Evolutionary conservation across 2,888 invertebrate genomes (phyloP).

Genomic region (Diarsia brunnea): DNA sequence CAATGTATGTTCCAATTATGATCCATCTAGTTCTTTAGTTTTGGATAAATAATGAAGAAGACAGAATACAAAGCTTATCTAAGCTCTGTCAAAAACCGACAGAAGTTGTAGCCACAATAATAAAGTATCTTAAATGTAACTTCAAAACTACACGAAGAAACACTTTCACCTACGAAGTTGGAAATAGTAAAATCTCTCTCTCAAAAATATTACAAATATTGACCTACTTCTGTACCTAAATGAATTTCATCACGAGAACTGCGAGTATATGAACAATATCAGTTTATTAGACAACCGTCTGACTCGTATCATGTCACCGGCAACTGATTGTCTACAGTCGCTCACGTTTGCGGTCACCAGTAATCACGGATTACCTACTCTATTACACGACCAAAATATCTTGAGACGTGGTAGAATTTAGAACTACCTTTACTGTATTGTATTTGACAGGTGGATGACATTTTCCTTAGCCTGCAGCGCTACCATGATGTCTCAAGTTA

Average conservation of each 20-base stretch:
- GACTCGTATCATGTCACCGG: constrained; percentile 69
- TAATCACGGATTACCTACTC: constrained; percentile 67
- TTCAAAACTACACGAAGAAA: background rate
- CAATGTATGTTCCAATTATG: background rate
- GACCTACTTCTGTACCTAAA: background rate
- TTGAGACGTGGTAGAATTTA: background rate
- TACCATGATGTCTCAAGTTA: background rate
- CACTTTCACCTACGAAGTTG: background rate
- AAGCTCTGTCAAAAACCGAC: too few species aligned
- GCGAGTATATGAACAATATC: constrained; percentile 27
- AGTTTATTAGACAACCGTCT: constrained; percentile 52
- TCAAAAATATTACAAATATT: background rate
- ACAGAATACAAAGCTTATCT: background rate
- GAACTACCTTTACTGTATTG: background rate
- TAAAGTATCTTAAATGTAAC: background rate
- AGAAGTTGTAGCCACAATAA: background rate
- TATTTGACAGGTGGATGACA: constrained; percentile 1
- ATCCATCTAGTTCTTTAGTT: background rate
- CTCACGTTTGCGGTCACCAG: constrained; percentile 77
- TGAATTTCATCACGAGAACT: constrained; percentile 5
- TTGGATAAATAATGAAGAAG: background rate
- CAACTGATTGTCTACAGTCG: constrained; percentile 65
- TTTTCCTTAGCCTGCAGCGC: background rate
- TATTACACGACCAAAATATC: background rate
- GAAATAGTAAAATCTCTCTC: too few species aligned